These are phyloP conservation scores for Solen grandis DNA, from an alignment of 1,140 invertebrate genomes.

Conservation along the genomic window DNA sequence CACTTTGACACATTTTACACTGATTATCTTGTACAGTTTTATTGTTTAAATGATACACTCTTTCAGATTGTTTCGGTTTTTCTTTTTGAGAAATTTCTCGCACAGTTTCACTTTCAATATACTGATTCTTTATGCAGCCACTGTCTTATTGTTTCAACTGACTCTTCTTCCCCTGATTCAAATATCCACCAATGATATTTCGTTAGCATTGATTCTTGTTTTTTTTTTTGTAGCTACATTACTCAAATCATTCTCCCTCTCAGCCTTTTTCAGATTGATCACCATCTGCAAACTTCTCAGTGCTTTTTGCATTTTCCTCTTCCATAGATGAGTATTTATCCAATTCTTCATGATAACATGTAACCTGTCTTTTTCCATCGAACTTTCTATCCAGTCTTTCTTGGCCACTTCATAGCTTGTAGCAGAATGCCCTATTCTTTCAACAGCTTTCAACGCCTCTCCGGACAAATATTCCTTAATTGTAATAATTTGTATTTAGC, in stretches of 20 bases:
- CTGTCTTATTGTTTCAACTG: conserved; percentile 1
- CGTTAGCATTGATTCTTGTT: conserved; percentile 1
- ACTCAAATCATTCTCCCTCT: neutral
- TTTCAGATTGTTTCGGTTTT: neutral
- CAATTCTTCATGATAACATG: conserved; percentile 5
- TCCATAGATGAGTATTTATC: neutral
- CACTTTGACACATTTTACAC: neutral
- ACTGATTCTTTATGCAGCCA: conserved; percentile 17
- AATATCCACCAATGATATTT: conserved; percentile 11
- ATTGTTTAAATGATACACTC: neutral
- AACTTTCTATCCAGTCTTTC: conserved; percentile 23
- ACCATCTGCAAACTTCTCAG: neutral
- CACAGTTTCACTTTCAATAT: conserved; percentile 4
- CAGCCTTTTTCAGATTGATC: neutral
- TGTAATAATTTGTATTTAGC: conserved; percentile 51
- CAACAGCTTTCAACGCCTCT: conserved; percentile 29
- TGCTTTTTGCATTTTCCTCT: neutral
- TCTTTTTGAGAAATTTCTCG: neutral
- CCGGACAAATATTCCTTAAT: conserved; percentile 40
- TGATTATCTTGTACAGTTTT: neutral
- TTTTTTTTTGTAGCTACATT: neutral
- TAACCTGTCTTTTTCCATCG: conserved; percentile 1
- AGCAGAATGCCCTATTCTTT: conserved; percentile 45
- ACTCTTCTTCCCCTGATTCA: neutral
- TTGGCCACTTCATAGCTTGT: conserved; percentile 37